These are phyloP conservation scores for Idris sp. DNA, from an alignment of 1,140 invertebrate genomes.

Conservation along the genomic window DNA sequence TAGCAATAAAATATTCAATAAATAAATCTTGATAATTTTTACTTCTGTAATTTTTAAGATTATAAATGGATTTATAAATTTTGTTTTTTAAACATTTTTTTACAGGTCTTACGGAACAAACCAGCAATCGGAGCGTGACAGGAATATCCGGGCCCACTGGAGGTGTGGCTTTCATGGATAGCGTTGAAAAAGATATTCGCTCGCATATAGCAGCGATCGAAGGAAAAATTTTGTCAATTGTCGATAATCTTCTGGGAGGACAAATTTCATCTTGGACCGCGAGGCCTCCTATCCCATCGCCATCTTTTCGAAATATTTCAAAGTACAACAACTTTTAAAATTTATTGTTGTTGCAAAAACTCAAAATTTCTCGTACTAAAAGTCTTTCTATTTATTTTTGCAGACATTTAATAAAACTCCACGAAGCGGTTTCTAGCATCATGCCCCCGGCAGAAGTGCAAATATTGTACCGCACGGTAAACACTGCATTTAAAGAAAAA, in stretches of 20 bases:
- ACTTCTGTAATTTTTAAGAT: too few relatives aligned
- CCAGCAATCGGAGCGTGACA: constrained; percentile 66
- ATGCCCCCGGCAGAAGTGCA: constrained; percentile 85
- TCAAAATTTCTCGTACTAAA: not conserved
- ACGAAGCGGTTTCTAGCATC: constrained; percentile 92
- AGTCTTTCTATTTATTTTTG: constrained; percentile 1
- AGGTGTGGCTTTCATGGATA: constrained; percentile 79
- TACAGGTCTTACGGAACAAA: constrained; percentile 70
- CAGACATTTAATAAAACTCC: constrained; percentile 93
- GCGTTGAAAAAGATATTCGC: constrained; percentile 87
- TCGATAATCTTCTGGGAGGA: constrained; percentile 87
- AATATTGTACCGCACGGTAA: constrained; percentile 89
- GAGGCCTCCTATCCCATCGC: constrained; percentile 95
- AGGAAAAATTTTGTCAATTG: constrained; percentile 92
- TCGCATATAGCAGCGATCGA: constrained; percentile 95
- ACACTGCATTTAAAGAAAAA: constrained; percentile 92
- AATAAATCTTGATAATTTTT: too few relatives aligned
- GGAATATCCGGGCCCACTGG: constrained; percentile 68
- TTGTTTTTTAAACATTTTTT: too few relatives aligned
- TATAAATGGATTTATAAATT: too few relatives aligned
- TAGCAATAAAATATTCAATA: too few relatives aligned
- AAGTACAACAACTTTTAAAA: too few relatives aligned
- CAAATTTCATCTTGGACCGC: constrained; percentile 93
- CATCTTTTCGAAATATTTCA: constrained; percentile 93
- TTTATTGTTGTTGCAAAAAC: too few relatives aligned